Percentiles rank a stretch among this genome's conserved stretches.
Conservation (phyloP, 2,797 vertebrate species). For the Channallabes apus region DNA sequence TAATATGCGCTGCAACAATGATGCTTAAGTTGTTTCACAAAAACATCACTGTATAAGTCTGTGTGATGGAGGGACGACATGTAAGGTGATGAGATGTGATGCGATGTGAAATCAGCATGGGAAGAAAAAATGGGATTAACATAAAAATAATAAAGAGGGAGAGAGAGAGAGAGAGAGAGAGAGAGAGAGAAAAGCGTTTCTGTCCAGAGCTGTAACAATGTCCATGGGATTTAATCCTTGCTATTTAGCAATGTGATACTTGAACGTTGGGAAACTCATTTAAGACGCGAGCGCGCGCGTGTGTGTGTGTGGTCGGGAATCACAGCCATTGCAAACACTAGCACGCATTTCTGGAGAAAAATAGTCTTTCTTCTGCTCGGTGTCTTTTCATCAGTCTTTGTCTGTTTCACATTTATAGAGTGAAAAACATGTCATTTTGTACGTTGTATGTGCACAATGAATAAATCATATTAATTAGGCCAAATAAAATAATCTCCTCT, state of each 20-base stretch:
- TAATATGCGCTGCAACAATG: too few species aligned
- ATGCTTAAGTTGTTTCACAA: too few species aligned
- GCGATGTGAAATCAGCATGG: conserved; percentile 2
- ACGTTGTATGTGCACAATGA: neutral
- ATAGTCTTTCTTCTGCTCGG: neutral
- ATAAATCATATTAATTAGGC: neutral
- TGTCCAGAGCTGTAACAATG: too few species aligned
- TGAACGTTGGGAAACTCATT: conserved; percentile 12
- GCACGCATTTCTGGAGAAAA: neutral
- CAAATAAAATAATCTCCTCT: neutral
- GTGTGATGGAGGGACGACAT: neutral
- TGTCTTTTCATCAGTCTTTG: neutral
- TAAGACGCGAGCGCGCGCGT: neutral
- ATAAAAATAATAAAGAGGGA: too few species aligned
- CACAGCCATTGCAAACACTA: neutral
- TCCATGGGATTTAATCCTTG: neutral
- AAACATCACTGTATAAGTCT: too few species aligned
- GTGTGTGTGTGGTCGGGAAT: conserved; percentile 8
- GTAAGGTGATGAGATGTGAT: neutral
- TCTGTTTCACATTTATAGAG: neutral
- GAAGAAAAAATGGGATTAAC: neutral
- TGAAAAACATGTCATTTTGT: neutral
- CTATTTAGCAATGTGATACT: neutral
- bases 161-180: neutral
- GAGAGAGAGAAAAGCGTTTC: neutral